phyloP scores from a whole-genome alignment of 2,888 invertebrate genomes.

The Megastigmus dorsalis region DNA sequence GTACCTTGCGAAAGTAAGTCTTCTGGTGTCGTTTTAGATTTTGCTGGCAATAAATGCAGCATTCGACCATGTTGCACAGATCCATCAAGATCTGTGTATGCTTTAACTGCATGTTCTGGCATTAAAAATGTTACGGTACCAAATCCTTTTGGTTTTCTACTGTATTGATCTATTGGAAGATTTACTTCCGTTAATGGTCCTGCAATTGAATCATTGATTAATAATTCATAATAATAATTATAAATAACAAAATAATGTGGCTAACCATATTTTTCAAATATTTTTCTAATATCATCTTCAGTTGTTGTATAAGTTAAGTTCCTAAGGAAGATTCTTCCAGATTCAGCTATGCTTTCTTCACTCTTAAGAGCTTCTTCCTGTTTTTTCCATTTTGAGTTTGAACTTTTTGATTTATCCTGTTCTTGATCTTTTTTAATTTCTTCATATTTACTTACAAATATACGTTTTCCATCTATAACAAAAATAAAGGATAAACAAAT shows the following conservation, averaged over 20 bases:
- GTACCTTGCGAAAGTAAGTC: conserved; percentile 67
- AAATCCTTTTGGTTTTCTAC: conserved; percentile 92
- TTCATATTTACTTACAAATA: conserved; percentile 77
- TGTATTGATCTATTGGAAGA: conserved; percentile 89
- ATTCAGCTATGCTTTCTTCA: conserved; percentile 89
- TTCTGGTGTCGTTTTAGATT: conserved; percentile 77
- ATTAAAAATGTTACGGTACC: conserved; percentile 94
- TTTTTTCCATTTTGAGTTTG: conserved; percentile 77
- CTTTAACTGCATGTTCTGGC: conserved; percentile 95
- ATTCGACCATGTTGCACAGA: conserved; percentile 92
- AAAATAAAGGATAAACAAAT: conserved; percentile 30
- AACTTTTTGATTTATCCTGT: conserved; percentile 58
- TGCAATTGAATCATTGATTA: conserved; percentile 65
- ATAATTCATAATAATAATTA: conserved; percentile 26
- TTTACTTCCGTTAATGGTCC: conserved; percentile 91
- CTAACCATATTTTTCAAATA: conserved; percentile 90
- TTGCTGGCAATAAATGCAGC: conserved; percentile 94
- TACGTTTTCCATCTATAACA: conserved; percentile 78
- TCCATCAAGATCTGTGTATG: conserved; percentile 93
- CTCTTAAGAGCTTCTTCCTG: conserved; percentile 80
- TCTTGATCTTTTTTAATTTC: conserved; percentile 70
- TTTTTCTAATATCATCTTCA: conserved; percentile 87
- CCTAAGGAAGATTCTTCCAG: conserved; percentile 93
- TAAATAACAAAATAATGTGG: conserved; percentile 19
- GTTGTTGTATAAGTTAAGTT: conserved; percentile 91